phyloP scores from a whole-genome alignment of 2,888 invertebrate species.

The Stenchaetothrips biformis region DNA sequence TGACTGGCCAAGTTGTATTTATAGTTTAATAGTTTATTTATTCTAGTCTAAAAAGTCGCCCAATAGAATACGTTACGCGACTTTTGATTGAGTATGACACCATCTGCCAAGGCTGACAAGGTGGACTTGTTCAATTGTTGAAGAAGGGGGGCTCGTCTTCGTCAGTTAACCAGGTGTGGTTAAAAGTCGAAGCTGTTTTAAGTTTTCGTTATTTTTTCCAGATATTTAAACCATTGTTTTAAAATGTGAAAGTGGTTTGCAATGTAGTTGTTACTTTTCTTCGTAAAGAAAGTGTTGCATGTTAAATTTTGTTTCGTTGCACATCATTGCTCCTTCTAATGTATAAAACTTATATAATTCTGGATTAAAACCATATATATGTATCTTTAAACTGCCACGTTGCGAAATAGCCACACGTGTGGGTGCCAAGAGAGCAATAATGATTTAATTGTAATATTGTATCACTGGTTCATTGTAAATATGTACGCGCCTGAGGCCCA shows the following conservation, averaged over 20 bases:
- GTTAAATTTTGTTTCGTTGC: too few relatives aligned
- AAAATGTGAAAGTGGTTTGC: background rate
- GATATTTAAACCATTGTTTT: background rate
- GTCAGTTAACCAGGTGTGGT: too few relatives aligned
- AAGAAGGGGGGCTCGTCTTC: too few relatives aligned
- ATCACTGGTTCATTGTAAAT: background rate
- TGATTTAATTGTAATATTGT: background rate
- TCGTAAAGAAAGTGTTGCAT: too few relatives aligned
- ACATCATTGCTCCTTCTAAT: too few relatives aligned
- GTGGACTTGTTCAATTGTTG: background rate
- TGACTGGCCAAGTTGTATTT: too few relatives aligned
- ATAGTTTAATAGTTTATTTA: too few relatives aligned
- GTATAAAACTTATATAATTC: background rate
- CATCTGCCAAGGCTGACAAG: conserved; percentile 9
- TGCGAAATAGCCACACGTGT: background rate
- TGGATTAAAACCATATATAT: background rate
- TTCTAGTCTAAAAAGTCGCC: too few relatives aligned
- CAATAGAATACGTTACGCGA: background rate
- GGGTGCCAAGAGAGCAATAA: background rate
- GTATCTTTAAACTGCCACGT: background rate
- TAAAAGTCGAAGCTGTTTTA: background rate
- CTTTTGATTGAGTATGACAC: background rate
- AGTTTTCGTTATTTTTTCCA: background rate
- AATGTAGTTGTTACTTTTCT: background rate
- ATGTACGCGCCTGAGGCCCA: background rate